A percentile compares a stretch with the other conserved stretches of the same genome.
These are phyloP conservation scores for Dendronephthya gigantea DNA, from an alignment of 64 coral and sea anemone species.

Conservation along the genomic window DNA sequence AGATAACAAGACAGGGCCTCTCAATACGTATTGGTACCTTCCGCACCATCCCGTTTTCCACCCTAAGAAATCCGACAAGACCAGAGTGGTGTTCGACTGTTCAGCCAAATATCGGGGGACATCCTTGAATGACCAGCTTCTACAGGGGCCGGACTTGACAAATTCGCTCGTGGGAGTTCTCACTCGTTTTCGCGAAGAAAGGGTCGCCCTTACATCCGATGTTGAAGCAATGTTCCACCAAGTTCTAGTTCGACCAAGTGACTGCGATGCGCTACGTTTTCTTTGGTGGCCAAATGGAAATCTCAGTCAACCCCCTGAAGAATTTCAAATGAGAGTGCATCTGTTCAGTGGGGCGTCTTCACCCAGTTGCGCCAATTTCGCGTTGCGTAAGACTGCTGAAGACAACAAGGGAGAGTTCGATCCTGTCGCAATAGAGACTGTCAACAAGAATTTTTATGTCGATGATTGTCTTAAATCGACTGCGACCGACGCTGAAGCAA, in stretches of 20 bases:
- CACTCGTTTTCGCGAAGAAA: neutral
- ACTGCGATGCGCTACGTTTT: neutral
- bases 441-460: neutral
- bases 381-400: neutral
- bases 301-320: neutral
- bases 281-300: neutral
- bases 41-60: neutral
- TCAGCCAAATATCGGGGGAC: neutral
- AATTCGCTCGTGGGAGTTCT: neutral
- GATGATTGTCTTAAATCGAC: neutral
- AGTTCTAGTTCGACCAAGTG: neutral
- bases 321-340: neutral
- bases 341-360: neutral
- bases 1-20: neutral
- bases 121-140: conserved; percentile 9
- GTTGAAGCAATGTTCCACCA: conserved; percentile 7
- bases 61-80: neutral
- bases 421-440: neutral
- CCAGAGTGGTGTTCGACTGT: neutral
- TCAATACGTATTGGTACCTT: neutral
- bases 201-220: neutral
- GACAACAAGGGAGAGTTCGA: neutral
- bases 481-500: neutral
- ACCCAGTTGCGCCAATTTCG: neutral
- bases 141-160: neutral